phyloP scores from a whole-genome alignment of 1,140 invertebrate genomes.

The Solen grandis region DNA sequence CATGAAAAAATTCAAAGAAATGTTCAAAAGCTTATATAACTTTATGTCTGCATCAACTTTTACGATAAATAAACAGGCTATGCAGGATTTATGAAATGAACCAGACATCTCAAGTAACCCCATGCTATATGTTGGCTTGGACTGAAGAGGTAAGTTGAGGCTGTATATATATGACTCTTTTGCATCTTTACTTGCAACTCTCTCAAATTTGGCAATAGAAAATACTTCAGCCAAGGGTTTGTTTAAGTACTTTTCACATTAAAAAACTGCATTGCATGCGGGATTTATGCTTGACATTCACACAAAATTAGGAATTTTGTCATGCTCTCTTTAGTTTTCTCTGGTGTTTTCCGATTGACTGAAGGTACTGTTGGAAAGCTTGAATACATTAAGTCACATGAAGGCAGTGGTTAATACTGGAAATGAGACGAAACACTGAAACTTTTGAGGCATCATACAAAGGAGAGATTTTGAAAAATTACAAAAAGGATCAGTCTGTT shows the following conservation, averaged over 20 bases:
- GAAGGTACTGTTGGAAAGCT: not conserved
- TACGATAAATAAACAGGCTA: not conserved
- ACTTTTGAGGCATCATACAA: not conserved
- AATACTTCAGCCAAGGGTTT: not conserved
- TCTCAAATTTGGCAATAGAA: not conserved
- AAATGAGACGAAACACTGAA: not conserved
- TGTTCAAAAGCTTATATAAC: not conserved
- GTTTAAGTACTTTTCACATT: not conserved
- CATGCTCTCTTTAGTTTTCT: not conserved
- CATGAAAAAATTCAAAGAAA: slow-evolving; percentile 3
- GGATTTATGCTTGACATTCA: slow-evolving; percentile 2
- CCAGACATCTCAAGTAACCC: slow-evolving; percentile 30
- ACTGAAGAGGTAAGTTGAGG: slow-evolving; percentile 8
- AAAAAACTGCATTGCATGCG: not conserved
- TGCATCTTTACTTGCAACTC: not conserved
- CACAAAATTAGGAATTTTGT: not conserved
- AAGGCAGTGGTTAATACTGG: not conserved
- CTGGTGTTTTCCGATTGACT: not conserved
- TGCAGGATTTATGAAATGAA: slow-evolving; percentile 14
- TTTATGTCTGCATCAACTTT: not conserved
- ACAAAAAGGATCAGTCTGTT: not conserved
- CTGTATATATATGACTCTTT: slow-evolving; percentile 1
- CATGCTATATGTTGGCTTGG: slow-evolving; percentile 17
- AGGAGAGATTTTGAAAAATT: slow-evolving; percentile 8
- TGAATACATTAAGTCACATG: not conserved